Base-by-base conservation (phyloP, 1,140 invertebrate genomes). In the Delia radicum region DNA sequence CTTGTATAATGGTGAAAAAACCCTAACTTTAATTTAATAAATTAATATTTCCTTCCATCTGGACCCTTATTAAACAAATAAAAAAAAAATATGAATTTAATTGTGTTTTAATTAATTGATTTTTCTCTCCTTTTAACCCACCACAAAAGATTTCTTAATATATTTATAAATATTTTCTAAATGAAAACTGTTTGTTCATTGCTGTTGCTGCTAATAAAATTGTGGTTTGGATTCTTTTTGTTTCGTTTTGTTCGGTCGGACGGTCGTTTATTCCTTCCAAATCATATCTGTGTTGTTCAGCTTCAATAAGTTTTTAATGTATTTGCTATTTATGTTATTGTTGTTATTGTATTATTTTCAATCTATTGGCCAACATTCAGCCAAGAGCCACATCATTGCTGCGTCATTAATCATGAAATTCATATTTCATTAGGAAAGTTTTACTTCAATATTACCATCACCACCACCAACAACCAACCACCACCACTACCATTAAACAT, bases 401-500 rank as follows among this genome's bases (percentile, higher is more conserved):
- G 65, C 29, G 31, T 69, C 65, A 69, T 69, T 69, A 69, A 69
- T 69, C 65, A 69, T 37, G 65, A 33, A 21, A 33, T 69, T 69
- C 65, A 69, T 69, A 69, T 69, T 69, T 69, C 65, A 69, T 69
- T 69, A 69, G 65, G 37, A 69, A 69, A 69, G 65, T 69, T 55
- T 55, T 55, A 18, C 21, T 55, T 18, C 48, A 55, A n/a, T n/a
- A 18, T 21, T 55, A 55, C 21, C 48, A 55, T n/a, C n/a, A n/a
- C n/a, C n/a, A 48, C n/a, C 48, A 55, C 12, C 15, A 18, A 55
- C 48, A 55, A 55, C 15, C 0, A 55, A 21, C 42, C n/a, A n/a
- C n/a, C n/a, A n/a, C n/a, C n/a, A n/a, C n/a, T n/a, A n/a, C n/a
- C n/a, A n/a, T n/a, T n/a, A n/a, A n/a, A n/a, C n/a, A n/a, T n/a